These are phyloP conservation scores for Halcyon leucocephala DNA, from an alignment of 2,797 vertebrate genomes.

Conservation along the genomic window DNA sequence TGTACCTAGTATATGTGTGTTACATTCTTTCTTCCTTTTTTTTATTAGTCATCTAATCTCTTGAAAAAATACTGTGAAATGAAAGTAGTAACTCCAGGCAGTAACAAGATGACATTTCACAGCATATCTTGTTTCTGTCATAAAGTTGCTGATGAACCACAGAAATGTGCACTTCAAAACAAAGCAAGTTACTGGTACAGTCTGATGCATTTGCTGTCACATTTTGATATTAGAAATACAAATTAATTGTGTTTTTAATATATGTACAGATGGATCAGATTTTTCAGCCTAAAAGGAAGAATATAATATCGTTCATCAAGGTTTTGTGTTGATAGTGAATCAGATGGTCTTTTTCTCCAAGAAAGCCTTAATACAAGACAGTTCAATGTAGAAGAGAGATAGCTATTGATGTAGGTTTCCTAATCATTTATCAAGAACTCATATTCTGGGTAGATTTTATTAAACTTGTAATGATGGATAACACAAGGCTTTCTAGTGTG, in stretches of 20 bases:
- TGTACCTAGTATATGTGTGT: not conserved
- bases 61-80: not conserved
- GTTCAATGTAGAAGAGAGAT: not conserved
- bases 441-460: constrained; percentile 9
- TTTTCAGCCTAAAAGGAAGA: not conserved
- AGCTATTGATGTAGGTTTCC: not conserved
- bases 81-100: not conserved
- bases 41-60: not conserved
- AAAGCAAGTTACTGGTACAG: not conserved
- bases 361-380: not conserved
- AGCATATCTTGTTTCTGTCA: not conserved
- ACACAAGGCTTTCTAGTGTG: not conserved
- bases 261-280: not conserved
- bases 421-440: not conserved
- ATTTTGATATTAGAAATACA: not conserved
- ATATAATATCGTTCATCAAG: not conserved
- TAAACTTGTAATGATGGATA: not conserved
- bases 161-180: not conserved
- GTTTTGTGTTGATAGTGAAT: not conserved
- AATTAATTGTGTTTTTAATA: not conserved
- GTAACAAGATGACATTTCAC: not conserved
- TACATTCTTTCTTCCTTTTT: not conserved
- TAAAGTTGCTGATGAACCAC: not conserved
- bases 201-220: not conserved
- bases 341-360: not conserved